A percentile compares a stretch with the other conserved stretches of the same genome.
phyloP scores from a whole-genome alignment of 1,140 invertebrate species.

The Halictus rubicundus region DNA sequence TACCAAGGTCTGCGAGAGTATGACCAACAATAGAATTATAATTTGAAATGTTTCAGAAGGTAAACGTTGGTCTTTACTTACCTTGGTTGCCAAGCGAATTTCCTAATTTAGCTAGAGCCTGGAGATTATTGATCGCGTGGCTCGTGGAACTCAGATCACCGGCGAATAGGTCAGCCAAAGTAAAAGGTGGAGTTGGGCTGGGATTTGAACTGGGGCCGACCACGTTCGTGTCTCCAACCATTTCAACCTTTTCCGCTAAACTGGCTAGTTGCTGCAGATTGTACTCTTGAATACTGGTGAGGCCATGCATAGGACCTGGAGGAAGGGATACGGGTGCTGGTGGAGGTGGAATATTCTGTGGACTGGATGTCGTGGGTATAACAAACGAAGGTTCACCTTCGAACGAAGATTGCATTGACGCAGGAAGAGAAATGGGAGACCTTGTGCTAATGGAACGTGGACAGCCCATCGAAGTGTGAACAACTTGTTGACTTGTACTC shows the following conservation, averaged over 20 bases:
- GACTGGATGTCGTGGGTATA: constrained; percentile 76
- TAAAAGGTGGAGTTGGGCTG: constrained; percentile 86
- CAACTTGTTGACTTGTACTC: constrained; percentile 68
- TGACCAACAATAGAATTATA: background rate
- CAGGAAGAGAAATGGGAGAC: constrained; percentile 85
- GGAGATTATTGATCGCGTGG: constrained; percentile 92
- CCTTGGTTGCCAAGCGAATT: constrained; percentile 84
- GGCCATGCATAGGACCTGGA: constrained; percentile 79
- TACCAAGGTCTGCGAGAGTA: constrained; percentile 72
- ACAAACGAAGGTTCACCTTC: constrained; percentile 83
- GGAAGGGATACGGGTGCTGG: constrained; percentile 76
- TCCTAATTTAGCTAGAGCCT: constrained; percentile 92
- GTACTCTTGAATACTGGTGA: constrained; percentile 90
- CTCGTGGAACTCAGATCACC: constrained; percentile 86
- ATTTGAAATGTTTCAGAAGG: background rate
- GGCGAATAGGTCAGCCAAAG: constrained; percentile 87
- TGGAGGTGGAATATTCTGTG: constrained; percentile 79
- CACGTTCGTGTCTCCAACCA: constrained; percentile 74
- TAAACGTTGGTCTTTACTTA: constrained; percentile 69
- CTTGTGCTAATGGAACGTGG: constrained; percentile 82
- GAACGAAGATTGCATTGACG: constrained; percentile 89
- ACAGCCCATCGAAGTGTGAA: constrained; percentile 78
- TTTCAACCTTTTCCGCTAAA: constrained; percentile 85
- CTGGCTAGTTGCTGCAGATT: constrained; percentile 90
- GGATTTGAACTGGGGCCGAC: constrained; percentile 83